phyloP scores from a whole-genome alignment of 1,140 invertebrate genomes.

The Pogonognathellus flavescens region DNA sequence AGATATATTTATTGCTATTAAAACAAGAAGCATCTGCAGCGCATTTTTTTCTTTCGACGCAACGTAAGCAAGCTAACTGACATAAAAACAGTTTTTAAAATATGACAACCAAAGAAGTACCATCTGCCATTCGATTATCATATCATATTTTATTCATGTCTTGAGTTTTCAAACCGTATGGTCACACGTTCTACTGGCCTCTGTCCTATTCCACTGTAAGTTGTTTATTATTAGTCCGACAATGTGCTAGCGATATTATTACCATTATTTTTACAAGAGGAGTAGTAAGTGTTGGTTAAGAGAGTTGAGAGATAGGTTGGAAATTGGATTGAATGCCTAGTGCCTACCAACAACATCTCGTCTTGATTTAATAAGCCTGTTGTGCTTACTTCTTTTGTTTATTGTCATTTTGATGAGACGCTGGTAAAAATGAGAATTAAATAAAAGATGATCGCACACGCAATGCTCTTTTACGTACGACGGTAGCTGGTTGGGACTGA shows the following conservation, averaged over 20 bases:
- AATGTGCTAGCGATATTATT: background rate
- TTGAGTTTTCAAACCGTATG: constrained; percentile 34
- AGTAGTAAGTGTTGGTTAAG: background rate
- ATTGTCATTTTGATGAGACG: constrained; percentile 38
- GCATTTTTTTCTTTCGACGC: background rate
- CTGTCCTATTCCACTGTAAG: constrained; percentile 1
- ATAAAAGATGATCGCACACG: constrained; percentile 3
- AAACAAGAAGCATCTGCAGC: background rate
- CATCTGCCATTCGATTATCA: constrained; percentile 11
- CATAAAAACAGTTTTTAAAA: background rate
- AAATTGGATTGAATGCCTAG: constrained; percentile 3
- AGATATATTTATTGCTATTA: background rate
- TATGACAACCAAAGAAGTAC: background rate
- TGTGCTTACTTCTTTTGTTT: constrained; percentile 28
- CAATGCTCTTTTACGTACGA: background rate
- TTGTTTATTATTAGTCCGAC: background rate
- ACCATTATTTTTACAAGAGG: background rate
- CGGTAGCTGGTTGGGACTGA: background rate
- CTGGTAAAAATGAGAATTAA: constrained; percentile 29
- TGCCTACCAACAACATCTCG: background rate
- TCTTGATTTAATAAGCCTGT: constrained; percentile 7
- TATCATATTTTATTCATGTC: constrained; percentile 20
- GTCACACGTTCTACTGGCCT: background rate
- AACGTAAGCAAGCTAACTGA: background rate
- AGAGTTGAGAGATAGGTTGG: background rate